Evolutionary conservation across 2,797 vertebrate genomes (phyloP), one percentile per base, ranked within the genome.

Genomic region (Sparidentex hasta): DNA sequence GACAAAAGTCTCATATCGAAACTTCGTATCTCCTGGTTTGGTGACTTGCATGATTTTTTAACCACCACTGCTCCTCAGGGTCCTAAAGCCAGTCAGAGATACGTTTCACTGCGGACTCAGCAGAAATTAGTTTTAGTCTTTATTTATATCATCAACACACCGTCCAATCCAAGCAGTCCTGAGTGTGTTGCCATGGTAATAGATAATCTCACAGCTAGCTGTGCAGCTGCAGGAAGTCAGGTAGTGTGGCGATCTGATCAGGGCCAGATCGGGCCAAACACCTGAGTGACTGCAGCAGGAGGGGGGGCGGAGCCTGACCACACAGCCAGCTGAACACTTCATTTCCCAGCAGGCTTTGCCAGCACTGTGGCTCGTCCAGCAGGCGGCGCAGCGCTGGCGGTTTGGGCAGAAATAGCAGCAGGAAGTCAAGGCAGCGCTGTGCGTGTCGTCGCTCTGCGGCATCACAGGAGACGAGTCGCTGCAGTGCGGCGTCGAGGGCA

Each of bases 281-380:
- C 83, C 97, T 95, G 94, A 98, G 97, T 55, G 97, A 95, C 52
- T 95, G 65, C 0, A 96, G 92, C 29, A 98, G 96, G 17, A 99
- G 96, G 0, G 97, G 95, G 0, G 96, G 95, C 0, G 98, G 97
- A 1, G 95, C 90, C 66, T 91, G 82, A 7, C 97, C 98, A 0
- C 95, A 88, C 70, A 99, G 88, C 96, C 97, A 97, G 59, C 85
- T 84, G 78, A 96, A 97, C 33, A 96, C 94, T 59, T 92, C 93
- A 11, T 95, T 92, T 11, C 98, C 97, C 59, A 99, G 77, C 14
- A 97, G 89, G 67, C 92, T 88, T 88, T 91, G 95, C 97, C 97
- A 98, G 57, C 68, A 92, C 51, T 85, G 92, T 9, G 79, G 81
- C 43, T 97, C 95, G 0, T 95, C 93, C 86, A 86, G 87, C 88